Percentiles rank a stretch among this genome's conserved stretches.
These are phyloP conservation scores for Cerastis leucographa DNA, from an alignment of 2,888 invertebrate species.

Conservation along the genomic window DNA sequence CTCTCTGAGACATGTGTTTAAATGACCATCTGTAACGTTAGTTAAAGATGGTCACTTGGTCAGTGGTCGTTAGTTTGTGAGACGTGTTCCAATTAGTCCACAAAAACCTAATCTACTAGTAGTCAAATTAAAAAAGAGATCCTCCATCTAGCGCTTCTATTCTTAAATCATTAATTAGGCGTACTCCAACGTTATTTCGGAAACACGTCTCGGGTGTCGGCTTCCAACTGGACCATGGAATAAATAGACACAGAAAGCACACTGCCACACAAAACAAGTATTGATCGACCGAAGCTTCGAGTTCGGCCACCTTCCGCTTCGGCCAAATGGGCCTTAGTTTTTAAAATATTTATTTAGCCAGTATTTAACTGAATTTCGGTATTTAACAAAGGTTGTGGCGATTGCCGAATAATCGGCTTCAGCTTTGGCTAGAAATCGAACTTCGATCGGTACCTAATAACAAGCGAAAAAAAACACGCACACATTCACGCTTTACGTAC, in stretches of 20 bases:
- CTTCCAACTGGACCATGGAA: conserved; percentile 1
- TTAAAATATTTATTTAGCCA: no score
- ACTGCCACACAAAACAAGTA: not conserved
- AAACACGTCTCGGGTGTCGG: conserved; percentile 30
- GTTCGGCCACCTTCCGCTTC: not conserved
- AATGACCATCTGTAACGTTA: no score
- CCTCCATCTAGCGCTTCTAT: conserved; percentile 16
- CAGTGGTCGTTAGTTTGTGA: no score
- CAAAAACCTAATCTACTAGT: conserved; percentile 34
- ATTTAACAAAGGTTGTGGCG: not conserved
- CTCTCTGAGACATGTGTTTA: not conserved
- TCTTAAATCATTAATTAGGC: conserved; percentile 60
- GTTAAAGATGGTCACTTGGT: no score
- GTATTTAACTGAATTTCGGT: not conserved
- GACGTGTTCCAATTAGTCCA: conserved; percentile 26
- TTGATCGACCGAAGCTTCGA: not conserved
- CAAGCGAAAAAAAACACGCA: not conserved
- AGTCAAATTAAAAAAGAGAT: conserved; percentile 28
- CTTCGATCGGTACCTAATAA: not conserved
- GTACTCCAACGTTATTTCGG: conserved; percentile 49
- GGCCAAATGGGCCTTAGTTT: not conserved
- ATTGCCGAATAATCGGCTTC: not conserved
- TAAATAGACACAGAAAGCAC: conserved; percentile 11
- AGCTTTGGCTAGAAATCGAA: no score
- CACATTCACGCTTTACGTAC: not conserved